Conservation (phyloP, 2,888 invertebrate species). For the Lordiphosa andalusiaca region DNA sequence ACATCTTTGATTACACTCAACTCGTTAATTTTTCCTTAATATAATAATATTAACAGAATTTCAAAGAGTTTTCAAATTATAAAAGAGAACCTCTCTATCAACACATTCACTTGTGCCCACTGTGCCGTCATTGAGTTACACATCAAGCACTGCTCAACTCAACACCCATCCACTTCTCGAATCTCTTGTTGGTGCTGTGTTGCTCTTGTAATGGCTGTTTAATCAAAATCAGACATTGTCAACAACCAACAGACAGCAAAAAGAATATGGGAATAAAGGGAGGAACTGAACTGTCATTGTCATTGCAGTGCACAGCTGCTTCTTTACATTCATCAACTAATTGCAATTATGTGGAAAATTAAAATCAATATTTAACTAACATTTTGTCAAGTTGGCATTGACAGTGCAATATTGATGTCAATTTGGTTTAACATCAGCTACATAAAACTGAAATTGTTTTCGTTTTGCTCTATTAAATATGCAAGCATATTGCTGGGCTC, state of each 20-base stretch:
- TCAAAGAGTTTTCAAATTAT: no score
- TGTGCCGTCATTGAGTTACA: background rate
- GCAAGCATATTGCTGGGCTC: no score
- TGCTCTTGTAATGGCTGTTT: conserved; percentile 29
- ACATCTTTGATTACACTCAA: no score
- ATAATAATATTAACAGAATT: no score
- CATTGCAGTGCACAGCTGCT: conserved; percentile 31
- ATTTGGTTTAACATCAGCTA: no score
- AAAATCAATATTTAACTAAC: conserved; percentile 58
- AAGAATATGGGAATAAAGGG: conserved; percentile 18
- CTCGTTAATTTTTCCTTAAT: no score
- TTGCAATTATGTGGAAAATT: conserved; percentile 61
- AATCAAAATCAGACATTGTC: conserved; percentile 36
- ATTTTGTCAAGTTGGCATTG: conserved; percentile 15
- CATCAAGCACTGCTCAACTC: conserved; percentile 6
- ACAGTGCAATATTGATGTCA: background rate
- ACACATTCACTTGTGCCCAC: background rate
- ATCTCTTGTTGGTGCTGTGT: conserved; percentile 13
- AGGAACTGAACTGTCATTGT: background rate
- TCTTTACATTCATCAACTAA: conserved; percentile 46
- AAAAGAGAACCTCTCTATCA: no score
- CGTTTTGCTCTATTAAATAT: no score
- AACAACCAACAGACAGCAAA: conserved; percentile 6
- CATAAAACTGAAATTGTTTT: no score
- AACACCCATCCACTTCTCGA: conserved; percentile 18